phyloP scores from a whole-genome alignment of 2,888 invertebrate genomes.

The Cephonodes hylas region DNA sequence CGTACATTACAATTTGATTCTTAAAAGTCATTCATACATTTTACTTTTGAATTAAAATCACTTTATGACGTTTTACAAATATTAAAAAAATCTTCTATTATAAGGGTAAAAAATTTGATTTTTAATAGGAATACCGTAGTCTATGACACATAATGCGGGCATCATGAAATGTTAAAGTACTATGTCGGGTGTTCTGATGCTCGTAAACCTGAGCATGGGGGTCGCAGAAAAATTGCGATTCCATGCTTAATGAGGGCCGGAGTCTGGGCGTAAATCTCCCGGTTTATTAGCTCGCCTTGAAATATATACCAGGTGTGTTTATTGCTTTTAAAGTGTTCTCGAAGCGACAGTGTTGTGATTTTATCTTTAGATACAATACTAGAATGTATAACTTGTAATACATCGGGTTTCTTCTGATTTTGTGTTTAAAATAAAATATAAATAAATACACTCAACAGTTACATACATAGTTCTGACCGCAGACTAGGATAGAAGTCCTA shows the following conservation, averaged over 20 bases:
- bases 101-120: neutral
- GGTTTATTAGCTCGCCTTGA: constrained; percentile 15
- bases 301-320: neutral
- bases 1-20: too few species aligned
- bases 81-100: too few species aligned
- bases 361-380: too few species aligned
- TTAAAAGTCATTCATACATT: too few species aligned
- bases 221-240: constrained; percentile 27
- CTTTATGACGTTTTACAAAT: too few species aligned
- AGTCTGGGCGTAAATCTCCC: constrained; percentile 17
- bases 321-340: neutral
- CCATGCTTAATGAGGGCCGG: constrained; percentile 23
- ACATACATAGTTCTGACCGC: too few species aligned
- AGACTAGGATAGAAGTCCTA: too few species aligned
- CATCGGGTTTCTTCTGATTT: too few species aligned
- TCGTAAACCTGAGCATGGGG: constrained; percentile 23
- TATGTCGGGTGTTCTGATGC: constrained; percentile 13
- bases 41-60: too few species aligned
- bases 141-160: constrained; percentile 1
- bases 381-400: too few species aligned
- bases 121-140: neutral
- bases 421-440: too few species aligned
- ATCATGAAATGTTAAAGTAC: constrained; percentile 23
- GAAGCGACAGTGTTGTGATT: neutral
- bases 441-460: too few species aligned